These are phyloP conservation scores for Ladona fulva DNA, from an alignment of 1,140 invertebrate genomes.

Conservation along the genomic window DNA sequence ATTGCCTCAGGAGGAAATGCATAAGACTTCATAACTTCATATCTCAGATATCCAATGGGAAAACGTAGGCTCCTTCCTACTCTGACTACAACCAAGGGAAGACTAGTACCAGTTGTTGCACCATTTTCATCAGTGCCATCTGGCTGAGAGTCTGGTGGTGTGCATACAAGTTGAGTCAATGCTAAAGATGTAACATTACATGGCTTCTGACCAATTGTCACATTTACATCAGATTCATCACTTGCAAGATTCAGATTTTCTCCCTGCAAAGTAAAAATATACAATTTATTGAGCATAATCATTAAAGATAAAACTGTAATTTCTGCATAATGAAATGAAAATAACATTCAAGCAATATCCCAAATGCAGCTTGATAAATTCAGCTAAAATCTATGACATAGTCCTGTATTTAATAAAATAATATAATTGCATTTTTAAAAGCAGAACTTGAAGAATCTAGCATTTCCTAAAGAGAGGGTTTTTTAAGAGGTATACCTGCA, in stretches of 20 bases:
- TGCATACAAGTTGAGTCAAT: constrained; percentile 78
- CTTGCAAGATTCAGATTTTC: constrained; percentile 84
- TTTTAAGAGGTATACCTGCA: too few species aligned
- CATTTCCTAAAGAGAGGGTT: too few species aligned
- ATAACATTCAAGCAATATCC: too few species aligned
- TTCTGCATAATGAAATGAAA: too few species aligned
- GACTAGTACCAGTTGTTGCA: constrained; percentile 57
- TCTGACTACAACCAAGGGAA: constrained; percentile 81
- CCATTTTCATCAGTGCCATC: constrained; percentile 76
- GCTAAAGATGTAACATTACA: constrained; percentile 93
- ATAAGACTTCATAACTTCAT: constrained; percentile 76
- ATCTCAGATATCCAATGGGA: constrained; percentile 78
- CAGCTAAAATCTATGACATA: too few species aligned
- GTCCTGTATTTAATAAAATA: too few species aligned
- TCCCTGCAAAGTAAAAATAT: constrained; percentile 55
- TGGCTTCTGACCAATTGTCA: constrained; percentile 76
- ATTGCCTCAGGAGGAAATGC: constrained; percentile 80
- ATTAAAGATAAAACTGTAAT: too few species aligned
- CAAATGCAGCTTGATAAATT: too few species aligned
- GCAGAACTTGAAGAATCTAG: too few species aligned
- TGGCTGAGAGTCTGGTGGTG: constrained; percentile 79
- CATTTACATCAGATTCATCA: constrained; percentile 86
- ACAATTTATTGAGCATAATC: too few species aligned
- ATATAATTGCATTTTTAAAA: too few species aligned
- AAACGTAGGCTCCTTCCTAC: constrained; percentile 79